A percentile compares a stretch with the other conserved stretches of the same genome.
Conservation (phyloP, 2,797 vertebrate genomes). For the Pygocentrus nattereri region DNA sequence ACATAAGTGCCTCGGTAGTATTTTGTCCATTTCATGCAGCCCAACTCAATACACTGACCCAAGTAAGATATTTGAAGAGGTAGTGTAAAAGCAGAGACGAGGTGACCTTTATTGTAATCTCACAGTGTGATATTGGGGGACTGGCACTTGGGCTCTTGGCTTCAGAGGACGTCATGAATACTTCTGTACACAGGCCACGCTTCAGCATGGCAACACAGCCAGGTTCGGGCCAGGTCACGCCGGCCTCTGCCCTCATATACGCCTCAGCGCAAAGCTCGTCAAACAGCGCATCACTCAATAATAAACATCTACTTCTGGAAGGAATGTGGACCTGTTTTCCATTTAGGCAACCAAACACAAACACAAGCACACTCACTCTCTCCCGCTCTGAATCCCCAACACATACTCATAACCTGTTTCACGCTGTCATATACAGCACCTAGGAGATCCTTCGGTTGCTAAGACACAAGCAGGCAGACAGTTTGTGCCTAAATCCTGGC, state of each 20-base stretch:
- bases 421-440: constrained; percentile 52
- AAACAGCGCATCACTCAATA: constrained; percentile 31
- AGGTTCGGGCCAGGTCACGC: neutral
- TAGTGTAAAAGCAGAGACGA: neutral
- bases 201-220: neutral
- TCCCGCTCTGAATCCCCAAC: neutral
- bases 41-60: neutral
- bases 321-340: constrained; percentile 33
- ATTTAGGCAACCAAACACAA: constrained; percentile 33
- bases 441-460: constrained; percentile 58
- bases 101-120: constrained; percentile 9
- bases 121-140: neutral
- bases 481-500: constrained; percentile 64
- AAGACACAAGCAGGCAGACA: constrained; percentile 55
- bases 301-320: constrained; percentile 9
- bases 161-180: neutral
- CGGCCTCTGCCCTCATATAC: neutral
- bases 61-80: neutral
- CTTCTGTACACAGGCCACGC: neutral
- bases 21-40: too few relatives aligned
- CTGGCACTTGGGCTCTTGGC: constrained; percentile 1
- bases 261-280: neutral
- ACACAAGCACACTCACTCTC: neutral
- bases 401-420: constrained; percentile 10
- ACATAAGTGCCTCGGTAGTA: too few relatives aligned